Conservation (phyloP, 2,797 vertebrate genomes). For the Microctenopoma lineatum region DNA sequence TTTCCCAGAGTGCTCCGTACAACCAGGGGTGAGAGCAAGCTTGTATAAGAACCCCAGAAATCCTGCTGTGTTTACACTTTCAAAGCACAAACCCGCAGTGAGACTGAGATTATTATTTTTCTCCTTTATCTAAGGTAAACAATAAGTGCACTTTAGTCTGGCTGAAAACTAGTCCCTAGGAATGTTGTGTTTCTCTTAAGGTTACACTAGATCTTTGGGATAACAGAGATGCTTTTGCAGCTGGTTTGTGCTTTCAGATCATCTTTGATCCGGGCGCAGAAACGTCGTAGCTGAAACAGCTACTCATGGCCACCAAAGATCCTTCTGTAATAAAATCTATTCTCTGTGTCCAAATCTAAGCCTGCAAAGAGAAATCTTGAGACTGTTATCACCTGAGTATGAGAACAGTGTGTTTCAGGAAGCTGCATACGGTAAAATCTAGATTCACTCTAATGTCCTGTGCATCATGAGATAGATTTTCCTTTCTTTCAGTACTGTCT, state of each 20-base stretch:
- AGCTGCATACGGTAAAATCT: constrained; percentile 10
- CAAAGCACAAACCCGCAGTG: constrained; percentile 41
- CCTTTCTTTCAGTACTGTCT: constrained; percentile 22
- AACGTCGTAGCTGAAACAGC: constrained; percentile 24
- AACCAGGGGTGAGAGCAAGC: constrained; percentile 36
- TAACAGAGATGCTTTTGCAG: constrained; percentile 67
- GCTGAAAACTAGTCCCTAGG: constrained; percentile 38
- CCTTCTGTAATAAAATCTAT: too few species aligned
- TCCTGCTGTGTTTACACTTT: constrained; percentile 54
- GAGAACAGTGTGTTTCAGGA: constrained; percentile 7
- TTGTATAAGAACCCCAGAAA: constrained; percentile 58
- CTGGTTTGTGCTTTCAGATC: constrained; percentile 36
- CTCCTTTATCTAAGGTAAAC: constrained; percentile 63
- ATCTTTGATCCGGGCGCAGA: constrained; percentile 20
- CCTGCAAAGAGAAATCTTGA: background rate
- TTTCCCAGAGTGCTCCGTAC: constrained; percentile 65
- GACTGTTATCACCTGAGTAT: too few species aligned
- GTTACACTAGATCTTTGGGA: constrained; percentile 37
- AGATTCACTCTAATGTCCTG: constrained; percentile 9
- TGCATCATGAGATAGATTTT: constrained; percentile 25
- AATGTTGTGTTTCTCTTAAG: constrained; percentile 58
- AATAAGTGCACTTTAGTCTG: constrained; percentile 62
- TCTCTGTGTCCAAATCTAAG: background rate
- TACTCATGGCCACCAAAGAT: background rate
- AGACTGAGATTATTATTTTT: constrained; percentile 55